Base-by-base conservation (phyloP, 2,797 vertebrate species). In the Eupleurogrammus muticus region DNA sequence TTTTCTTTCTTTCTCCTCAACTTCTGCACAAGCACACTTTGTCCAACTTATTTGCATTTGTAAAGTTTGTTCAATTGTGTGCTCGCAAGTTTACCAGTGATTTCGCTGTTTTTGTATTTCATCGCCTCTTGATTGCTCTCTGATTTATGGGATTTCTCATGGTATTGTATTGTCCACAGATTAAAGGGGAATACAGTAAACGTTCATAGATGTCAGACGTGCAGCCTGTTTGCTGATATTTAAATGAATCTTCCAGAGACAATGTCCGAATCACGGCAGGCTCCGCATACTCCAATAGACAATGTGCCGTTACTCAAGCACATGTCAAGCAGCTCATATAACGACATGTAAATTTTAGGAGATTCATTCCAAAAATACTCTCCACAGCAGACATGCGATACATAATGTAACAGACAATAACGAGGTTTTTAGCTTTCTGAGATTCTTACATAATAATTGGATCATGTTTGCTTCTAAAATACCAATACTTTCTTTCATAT, bases 261-360 rank as follows among this genome's bases (percentile, higher is more conserved):
- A 28, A 49, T 64, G 17, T 62, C 16, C 11, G 19, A 5, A 24
- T 47, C 28, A 46, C 23, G 13, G 48, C 24, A 50, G 36, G 56
- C 20, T 58, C 52, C 48, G 55, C 48, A 61, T 7, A 21, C 40
- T 58, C 44, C 19, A 11, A 20, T 3, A 53, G 58, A 72, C 75
- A 82, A 64, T 57, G 63, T 75, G 68, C 38, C 21, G 50, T 32
- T 60, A 38, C 49, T 70, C 42, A 58, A 71, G 65, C 79, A 83
- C 81, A 86, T 70, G 69, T 70, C 67, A 68, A 64, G 70, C 47
- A 55, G 54, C 63, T 68, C 60, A 64, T 48, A 48, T 47, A 38
- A 49, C 3, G 5, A 71, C 61, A 64, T 69, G 16, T 48, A 4
- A 1, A 48, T 55, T 57, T 64, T 20, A 42, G 14, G 11, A 64